phyloP scores from a whole-genome alignment of 2,888 invertebrate genomes.

The Coronaproctus castanopsis region DNA sequence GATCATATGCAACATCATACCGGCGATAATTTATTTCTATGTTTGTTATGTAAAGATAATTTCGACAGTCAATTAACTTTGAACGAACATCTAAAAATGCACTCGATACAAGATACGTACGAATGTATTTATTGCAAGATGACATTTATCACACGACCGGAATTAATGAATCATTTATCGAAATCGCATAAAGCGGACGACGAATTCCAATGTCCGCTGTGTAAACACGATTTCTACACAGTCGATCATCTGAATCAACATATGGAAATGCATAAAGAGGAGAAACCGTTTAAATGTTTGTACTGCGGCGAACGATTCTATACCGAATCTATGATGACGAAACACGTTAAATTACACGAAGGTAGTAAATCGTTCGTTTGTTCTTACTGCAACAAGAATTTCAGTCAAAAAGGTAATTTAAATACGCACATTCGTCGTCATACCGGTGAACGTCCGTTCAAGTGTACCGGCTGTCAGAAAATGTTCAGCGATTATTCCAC shows the following conservation, averaged over 20 bases:
- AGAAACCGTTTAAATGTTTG: slow-evolving; percentile 10
- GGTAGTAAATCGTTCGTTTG: slow-evolving; percentile 10
- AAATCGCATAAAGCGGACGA: background rate
- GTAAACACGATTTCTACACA: slow-evolving; percentile 1
- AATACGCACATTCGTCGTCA: slow-evolving; percentile 12
- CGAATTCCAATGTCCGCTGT: slow-evolving; percentile 1
- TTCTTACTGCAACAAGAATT: slow-evolving; percentile 9
- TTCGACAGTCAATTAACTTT: slow-evolving; percentile 1
- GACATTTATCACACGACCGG: slow-evolving; percentile 1
- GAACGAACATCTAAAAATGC: slow-evolving; percentile 5
- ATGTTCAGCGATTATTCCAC: slow-evolving; percentile 12
- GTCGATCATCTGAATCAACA: slow-evolving; percentile 1
- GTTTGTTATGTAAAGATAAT: slow-evolving; percentile 8
- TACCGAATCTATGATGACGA: background rate
- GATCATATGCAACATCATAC: slow-evolving; percentile 14
- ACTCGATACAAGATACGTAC: background rate
- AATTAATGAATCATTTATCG: slow-evolving; percentile 2
- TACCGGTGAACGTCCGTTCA: slow-evolving; percentile 12
- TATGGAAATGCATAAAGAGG: slow-evolving; percentile 15
- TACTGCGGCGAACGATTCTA: slow-evolving; percentile 9
- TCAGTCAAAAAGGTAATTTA: slow-evolving; percentile 12
- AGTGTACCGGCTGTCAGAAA: slow-evolving; percentile 10
- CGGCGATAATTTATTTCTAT: slow-evolving; percentile 15
- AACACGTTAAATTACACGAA: slow-evolving; percentile 10
- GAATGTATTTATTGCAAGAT: slow-evolving; percentile 9